Evolutionary conservation across 1,140 invertebrate species (phyloP), one percentile per base, ranked within the genome.

Genomic region (Sweltsa coloradensis): DNA sequence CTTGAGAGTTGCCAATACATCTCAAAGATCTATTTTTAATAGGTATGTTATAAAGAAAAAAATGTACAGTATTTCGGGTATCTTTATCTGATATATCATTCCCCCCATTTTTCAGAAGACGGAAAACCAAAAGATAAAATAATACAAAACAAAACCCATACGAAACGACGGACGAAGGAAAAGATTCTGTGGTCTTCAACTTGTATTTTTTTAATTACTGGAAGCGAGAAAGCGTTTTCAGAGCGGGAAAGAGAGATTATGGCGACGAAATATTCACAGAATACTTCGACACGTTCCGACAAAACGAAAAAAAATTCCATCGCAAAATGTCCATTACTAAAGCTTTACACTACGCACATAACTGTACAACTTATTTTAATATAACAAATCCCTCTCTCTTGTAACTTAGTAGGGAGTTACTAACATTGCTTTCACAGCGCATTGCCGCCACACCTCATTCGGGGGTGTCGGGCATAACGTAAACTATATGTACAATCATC

Each of bases 221-320:
- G 46, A 47, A 47, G 46, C 46, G 34, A n/a, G 26, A 47, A 45
- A 47, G 46, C 46, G 41, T 47, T 27, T 21, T 23, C 34, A 36
- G 46, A 11, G 24, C 22, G 23, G 22, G 31, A 45, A 18, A 45
- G 31, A 26, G 26, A 36, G 19, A 9, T 21, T 18, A 45, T 40
- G 45, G 24, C 36, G 26, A 27, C 36, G 23, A 47, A 47, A 47
- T 47, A 47, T 47, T 47, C 46, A 47, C 37, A 27, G 46, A 47
- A 47, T 47, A 47, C 46, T 47, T 47, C 31, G 36, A 47, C 36
- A 47, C 46, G 19, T n/a, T 47, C 19, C 26, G 14, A n/a, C n/a
- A n/a, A n/a, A n/a, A n/a, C n/a, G n/a, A n/a, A n/a, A 23, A 39
- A 19, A 22, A 36, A 23, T 40, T 41, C 39, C 24, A 26, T 39